Evolutionary conservation across 2,113 vertebrate genomes (phyloP), one percentile per base, ranked within the genome.

Genomic region (Condylura cristata): DNA sequence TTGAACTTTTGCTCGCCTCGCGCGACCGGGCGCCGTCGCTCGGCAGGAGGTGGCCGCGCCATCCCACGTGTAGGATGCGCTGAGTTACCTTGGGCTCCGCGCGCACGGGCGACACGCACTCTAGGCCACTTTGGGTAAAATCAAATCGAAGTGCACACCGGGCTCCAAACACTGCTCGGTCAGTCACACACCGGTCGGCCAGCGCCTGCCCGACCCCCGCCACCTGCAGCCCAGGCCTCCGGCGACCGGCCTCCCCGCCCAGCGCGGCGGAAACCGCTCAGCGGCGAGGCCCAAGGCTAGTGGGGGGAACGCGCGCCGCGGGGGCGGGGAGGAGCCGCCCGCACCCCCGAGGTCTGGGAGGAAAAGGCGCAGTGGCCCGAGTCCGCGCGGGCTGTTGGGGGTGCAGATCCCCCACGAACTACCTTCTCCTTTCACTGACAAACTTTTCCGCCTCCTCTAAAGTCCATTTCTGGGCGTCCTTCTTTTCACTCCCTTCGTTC

Each of bases 1-100:
- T 95, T 94, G 97, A 96, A 97, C 96, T 96, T 96, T 20, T 83
- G 84, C 93, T 94, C 22, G 10, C 51, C 44, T 44, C 1, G 28
- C n/a, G 26, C 70, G 0, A 44, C 74, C 53, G 0, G 32, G 68
- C 82, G 82, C 87, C 94, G 11, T 61, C 17, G 87, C 90, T 83
- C 48, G 8, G 58, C 93, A 20, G 80, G 86, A 81, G 3, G 90
- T 32, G 86, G 85, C 96, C 88, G 61, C 89, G 79, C 65, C 89
- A 82, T 28, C 51, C 90, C 94, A 95, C 96, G 90, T 89, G 93
- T 91, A 16, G 6, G 68, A 56, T 22, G 70, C 90, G 32, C 68
- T 48, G 75, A 88, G 24, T 68, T 58, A 51, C 86, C 51, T n/a
- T 34, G 6, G 24, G 85, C 20, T 85, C 8, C 2, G 44, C 8